phyloP scores from a whole-genome alignment of 1,140 invertebrate genomes.

The Saccostrea cuccullata region DNA sequence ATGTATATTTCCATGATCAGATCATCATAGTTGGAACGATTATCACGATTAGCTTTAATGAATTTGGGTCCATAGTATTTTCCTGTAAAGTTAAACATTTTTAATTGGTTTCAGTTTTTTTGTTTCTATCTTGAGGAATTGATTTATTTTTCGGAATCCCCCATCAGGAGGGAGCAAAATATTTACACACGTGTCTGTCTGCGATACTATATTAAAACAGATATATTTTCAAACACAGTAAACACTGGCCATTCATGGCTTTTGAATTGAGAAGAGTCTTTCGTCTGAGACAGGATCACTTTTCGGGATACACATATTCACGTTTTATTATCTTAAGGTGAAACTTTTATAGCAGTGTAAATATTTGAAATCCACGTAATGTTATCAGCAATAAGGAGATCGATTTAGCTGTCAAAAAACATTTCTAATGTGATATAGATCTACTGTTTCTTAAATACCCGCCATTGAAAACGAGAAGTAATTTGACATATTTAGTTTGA shows the following conservation, averaged over 20 bases:
- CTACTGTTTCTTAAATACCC: conserved; percentile 28
- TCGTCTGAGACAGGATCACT: not conserved
- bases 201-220: not conserved
- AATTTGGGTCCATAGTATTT: not conserved
- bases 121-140: not conserved
- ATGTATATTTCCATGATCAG: no score
- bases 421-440: conserved; percentile 32
- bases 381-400: conserved; percentile 13
- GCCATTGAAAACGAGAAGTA: not conserved
- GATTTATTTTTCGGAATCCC: not conserved
- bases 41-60: no score
- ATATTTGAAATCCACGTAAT: conserved; percentile 12
- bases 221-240: not conserved
- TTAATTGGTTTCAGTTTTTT: not conserved
- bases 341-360: conserved; percentile 34
- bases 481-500: conserved; percentile 32
- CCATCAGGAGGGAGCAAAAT: not conserved
- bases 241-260: conserved; percentile 18
- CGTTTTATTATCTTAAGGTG: conserved; percentile 37
- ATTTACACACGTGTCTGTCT: not conserved
- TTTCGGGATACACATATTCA: not conserved
- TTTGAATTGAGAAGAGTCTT: not conserved
- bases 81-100: not conserved
- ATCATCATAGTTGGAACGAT: no score
- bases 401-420: conserved; percentile 3